phyloP scores from a whole-genome alignment of 2,888 invertebrate genomes.

The Drosophila testacea region DNA sequence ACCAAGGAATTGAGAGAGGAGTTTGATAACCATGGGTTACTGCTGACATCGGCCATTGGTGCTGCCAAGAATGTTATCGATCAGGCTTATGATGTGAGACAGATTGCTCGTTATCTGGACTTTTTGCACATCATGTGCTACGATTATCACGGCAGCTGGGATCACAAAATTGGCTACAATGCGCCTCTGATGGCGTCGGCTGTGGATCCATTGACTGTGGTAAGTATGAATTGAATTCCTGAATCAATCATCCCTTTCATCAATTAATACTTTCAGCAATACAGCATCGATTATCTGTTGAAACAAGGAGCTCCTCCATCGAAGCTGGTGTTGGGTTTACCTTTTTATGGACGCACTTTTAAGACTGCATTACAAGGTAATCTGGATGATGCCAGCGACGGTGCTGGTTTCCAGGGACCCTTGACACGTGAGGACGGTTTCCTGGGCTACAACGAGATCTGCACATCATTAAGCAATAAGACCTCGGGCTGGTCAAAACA shows the following conservation, averaged over 20 bases:
- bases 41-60: constrained; percentile 93
- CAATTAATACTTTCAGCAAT: constrained; percentile 87
- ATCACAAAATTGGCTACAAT: constrained; percentile 90
- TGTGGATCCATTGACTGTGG: constrained; percentile 88
- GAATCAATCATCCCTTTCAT: too few relatives aligned
- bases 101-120: constrained; percentile 89
- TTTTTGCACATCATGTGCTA: constrained; percentile 95
- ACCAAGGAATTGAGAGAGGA: constrained; percentile 91
- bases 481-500: constrained; percentile 88
- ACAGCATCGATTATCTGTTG: constrained; percentile 91
- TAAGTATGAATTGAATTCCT: constrained; percentile 84
- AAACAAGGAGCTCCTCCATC: constrained; percentile 90
- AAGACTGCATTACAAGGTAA: constrained; percentile 82
- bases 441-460: constrained; percentile 95
- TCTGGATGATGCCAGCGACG: constrained; percentile 85
- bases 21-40: constrained; percentile 88
- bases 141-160: constrained; percentile 95
- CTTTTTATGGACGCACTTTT: constrained; percentile 94
- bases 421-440: constrained; percentile 92
- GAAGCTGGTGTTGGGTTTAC: constrained; percentile 93
- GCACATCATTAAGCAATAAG: constrained; percentile 87
- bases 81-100: constrained; percentile 90
- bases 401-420: constrained; percentile 91
- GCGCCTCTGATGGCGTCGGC: constrained; percentile 88
- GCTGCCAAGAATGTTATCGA: constrained; percentile 92